These are phyloP conservation scores for Stegophylla sp. DNA, from an alignment of 2,888 invertebrate species.

Conservation along the genomic window DNA sequence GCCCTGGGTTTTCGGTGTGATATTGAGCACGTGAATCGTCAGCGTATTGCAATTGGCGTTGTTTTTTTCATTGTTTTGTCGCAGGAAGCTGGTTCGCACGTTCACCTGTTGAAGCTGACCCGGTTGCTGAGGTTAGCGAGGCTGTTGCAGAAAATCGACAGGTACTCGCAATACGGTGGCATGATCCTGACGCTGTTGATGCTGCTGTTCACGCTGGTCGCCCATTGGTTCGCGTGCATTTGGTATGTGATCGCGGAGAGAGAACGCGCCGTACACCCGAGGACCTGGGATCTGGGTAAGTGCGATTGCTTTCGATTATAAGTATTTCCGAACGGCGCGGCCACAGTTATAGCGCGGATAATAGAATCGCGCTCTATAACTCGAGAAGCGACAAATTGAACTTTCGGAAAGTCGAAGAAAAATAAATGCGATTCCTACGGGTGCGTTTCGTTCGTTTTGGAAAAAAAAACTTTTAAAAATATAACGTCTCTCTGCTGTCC, in stretches of 20 bases:
- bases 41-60: not conserved
- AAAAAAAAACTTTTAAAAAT: no score
- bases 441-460: no score
- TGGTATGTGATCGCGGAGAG: constrained; percentile 96
- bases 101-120: constrained; percentile 91
- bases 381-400: no score
- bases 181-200: constrained; percentile 91
- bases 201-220: constrained; percentile 90
- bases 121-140: constrained; percentile 86
- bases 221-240: constrained; percentile 96
- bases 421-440: no score
- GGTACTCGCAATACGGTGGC: constrained; percentile 94
- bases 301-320: not conserved
- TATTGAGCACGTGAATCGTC: no score
- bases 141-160: constrained; percentile 92
- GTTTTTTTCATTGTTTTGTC: not conserved
- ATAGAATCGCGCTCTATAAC: no score
- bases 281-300: constrained; percentile 82
- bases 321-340: no score
- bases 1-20: no score
- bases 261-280: constrained; percentile 75
- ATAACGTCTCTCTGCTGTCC: no score
- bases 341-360: no score
- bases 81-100: constrained; percentile 69
- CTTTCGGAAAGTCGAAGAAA: no score